Evolutionary conservation across 2,888 invertebrate species (phyloP), one percentile per base, ranked within the genome.

Genomic region (Apamea sordens): DNA sequence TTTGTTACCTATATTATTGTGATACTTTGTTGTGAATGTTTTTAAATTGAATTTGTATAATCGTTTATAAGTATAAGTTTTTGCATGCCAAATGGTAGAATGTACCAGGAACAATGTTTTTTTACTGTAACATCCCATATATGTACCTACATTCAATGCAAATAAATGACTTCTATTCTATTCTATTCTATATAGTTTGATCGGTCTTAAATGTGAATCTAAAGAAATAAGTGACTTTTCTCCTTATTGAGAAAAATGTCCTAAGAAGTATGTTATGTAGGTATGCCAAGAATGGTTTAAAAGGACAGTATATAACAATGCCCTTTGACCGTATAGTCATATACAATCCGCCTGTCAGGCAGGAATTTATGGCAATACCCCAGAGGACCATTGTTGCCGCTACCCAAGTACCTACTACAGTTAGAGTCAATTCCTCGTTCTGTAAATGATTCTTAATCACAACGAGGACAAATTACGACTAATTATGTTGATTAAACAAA

Each of bases 341-440:
- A 47, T 32, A 47, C 24, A 65, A 56, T n/a, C 2, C 0, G 21
- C 21, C 36, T 41, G 47, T 28, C 56, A 6, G 32, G 5, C 21
- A 28, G 61, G n/a, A 53, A 53, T 70, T n/a, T 41, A 50, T 74
- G 59, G 47, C 4, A 82, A 67, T 32, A 50, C 75, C 65, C 75
- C 28, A 13, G 75, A 67, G 82, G 11, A 59, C 36, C n/a, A 70
- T 80, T 79, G 63, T 80, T 32, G 10, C 28, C 15, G 32, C 5
- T 68, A 18, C 11, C 21, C 5, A 13, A 15, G 15, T 32, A n/a
- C 28, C 28, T n/a, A 64, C 28, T 47, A 47, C 64, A 36, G 56
- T 65, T 15, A n/a, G 21, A 28, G 18, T 11, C 64, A 64, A 32
- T 56, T 36, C 24, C 24, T 32, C 18, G 36, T 36, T 36, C 53